Conservation (phyloP, 2,113 vertebrate genomes). For the Butorides virescens region DNA sequence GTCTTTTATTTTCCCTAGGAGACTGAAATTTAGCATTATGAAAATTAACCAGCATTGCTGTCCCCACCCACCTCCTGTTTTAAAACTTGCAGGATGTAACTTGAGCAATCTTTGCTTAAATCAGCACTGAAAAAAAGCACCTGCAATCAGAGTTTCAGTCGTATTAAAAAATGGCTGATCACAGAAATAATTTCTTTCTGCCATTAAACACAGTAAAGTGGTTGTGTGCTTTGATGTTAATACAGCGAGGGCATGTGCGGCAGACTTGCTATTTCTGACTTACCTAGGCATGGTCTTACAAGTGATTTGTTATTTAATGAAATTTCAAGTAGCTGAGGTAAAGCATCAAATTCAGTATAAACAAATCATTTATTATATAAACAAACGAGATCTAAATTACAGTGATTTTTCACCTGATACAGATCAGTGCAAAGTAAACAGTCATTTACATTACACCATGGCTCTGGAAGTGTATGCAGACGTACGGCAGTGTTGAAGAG, state of each 20-base stretch:
- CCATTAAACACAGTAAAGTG: neutral
- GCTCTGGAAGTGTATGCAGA: neutral
- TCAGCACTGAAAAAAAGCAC: neutral
- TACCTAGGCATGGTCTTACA: neutral
- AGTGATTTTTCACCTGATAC: constrained; percentile 23
- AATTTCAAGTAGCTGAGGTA: constrained; percentile 24
- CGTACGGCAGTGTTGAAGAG: neutral
- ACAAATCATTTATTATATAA: constrained; percentile 53
- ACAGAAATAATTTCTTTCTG: neutral
- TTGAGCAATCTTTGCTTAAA: neutral
- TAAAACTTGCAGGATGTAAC: neutral
- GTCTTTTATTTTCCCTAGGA: constrained; percentile 24
- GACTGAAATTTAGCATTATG: neutral
- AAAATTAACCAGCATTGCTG: neutral
- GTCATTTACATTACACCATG: neutral
- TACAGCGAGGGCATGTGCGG: neutral
- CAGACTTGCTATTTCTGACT: neutral
- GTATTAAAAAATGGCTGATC: neutral
- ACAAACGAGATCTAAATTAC: constrained; percentile 42
- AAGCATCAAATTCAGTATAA: constrained; percentile 16
- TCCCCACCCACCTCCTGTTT: neutral
- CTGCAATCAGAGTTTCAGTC: neutral
- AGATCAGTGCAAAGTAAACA: constrained; percentile 8
- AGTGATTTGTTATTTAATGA: constrained; percentile 44
- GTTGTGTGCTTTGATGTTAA: neutral